Percentiles rank a stretch among this genome's conserved stretches.
phyloP scores from a whole-genome alignment of 1,140 invertebrate species.

The Ceratina japonica region DNA sequence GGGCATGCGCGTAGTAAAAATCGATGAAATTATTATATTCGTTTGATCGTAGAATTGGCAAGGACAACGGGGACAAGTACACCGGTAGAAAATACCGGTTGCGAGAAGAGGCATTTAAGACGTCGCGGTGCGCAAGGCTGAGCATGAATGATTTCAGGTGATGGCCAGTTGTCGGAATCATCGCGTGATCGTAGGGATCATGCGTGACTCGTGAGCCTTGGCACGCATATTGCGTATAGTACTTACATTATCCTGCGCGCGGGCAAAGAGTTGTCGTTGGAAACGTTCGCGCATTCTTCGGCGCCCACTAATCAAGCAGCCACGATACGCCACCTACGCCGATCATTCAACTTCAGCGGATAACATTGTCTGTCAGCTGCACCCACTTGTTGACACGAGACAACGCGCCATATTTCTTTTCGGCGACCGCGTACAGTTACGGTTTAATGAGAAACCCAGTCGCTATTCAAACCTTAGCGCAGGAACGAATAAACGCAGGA shows the following conservation, averaged over 20 bases:
- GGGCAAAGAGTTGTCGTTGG: conserved; percentile 39
- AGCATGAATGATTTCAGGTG: conserved; percentile 24
- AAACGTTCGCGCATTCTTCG: conserved; percentile 52
- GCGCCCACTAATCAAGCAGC: conserved; percentile 47
- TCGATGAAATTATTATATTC: conserved; percentile 1
- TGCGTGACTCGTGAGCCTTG: conserved; percentile 63
- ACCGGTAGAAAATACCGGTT: neutral
- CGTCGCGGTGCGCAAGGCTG: neutral
- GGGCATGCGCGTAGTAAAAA: too few relatives aligned
- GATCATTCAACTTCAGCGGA: conserved; percentile 49
- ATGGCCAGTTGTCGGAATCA: conserved; percentile 8
- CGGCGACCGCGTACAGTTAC: neutral
- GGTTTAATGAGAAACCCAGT: neutral
- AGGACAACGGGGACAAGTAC: conserved; percentile 10
- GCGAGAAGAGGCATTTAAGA: neutral
- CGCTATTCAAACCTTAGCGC: too few relatives aligned
- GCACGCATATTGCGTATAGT: conserved; percentile 55
- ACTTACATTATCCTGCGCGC: neutral
- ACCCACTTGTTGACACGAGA: conserved; percentile 52
- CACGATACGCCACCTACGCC: conserved; percentile 46
- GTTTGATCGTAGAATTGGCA: conserved; percentile 10
- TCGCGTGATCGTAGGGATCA: conserved; percentile 52
- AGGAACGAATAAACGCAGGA: neutral
- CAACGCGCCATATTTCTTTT: conserved; percentile 31
- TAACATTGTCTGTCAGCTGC: conserved; percentile 41